Evolutionary conservation across 2,888 invertebrate genomes (phyloP), one percentile per base, ranked within the genome.

Genomic region (Hypomecis punctinalis): DNA sequence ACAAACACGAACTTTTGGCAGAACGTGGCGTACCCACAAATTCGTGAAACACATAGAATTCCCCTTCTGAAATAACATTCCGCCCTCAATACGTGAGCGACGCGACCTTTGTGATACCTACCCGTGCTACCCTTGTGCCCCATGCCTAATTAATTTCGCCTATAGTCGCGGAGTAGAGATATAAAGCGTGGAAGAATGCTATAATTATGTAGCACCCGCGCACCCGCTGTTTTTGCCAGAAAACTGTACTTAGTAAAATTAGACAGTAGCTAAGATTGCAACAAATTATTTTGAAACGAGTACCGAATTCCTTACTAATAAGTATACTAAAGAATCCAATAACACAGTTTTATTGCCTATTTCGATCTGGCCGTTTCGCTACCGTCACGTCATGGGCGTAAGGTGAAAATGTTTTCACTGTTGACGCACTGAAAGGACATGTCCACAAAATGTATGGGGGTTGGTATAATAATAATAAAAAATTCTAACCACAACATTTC

Each of bases 141-240:
- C 64, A 46, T 52, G 58, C 51, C 54, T 69, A 68, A 71, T 71
- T 68, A 67, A 71, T 71, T 66, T 66, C 48, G 23, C 63, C 58
- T 59, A 43, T 48, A 49, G 42, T 49, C 48, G 49, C 36, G 13
- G 43, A 59, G 59, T 43, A 37, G 49, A 54, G 46, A 54, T 37
- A 49, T 55, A 55, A 43, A 45, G 37, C 59, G 43, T 45, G 48
- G 49, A 55, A 55, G 48, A 54, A 39, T 46, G 35, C 48, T 7
- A 48, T 47, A 47, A 61, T 61, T 61, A 55, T 43, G 54, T 54
- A 35, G 54, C 40, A 47, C 33, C 46, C 48, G 39, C 13, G 49
- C 36, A 43, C 13, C 51, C 42, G 13, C 43, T 48, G 47, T 40
- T 51, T 58, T 58, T 13, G 40, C 57, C 10, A 33, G 35, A 51